Evolutionary conservation across 1,140 invertebrate genomes (phyloP).

Genomic region (Penaeus chinensis): DNA sequence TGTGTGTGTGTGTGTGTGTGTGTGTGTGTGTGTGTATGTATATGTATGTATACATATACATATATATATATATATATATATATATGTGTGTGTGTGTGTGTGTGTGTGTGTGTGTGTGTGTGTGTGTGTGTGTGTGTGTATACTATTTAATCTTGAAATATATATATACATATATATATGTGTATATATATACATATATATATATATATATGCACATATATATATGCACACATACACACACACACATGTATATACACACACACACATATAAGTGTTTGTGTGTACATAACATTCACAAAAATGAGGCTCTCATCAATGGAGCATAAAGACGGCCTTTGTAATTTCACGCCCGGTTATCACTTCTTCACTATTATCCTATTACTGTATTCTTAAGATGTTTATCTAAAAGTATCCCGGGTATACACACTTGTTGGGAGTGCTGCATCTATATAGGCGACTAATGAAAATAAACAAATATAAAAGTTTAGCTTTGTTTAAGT

Average conservation of each 20-base stretch:
- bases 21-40: background rate
- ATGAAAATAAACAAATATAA: too few species aligned
- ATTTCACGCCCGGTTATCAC: too few species aligned
- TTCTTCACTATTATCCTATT: too few species aligned
- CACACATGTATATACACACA: background rate
- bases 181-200: background rate
- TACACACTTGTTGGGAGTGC: too few species aligned
- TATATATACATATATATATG: too few species aligned
- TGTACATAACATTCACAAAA: background rate
- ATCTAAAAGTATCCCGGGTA: too few species aligned
- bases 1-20: background rate
- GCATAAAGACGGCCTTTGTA: too few species aligned
- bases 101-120: slow-evolving; percentile 9
- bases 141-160: too few species aligned
- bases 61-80: background rate
- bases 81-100: background rate
- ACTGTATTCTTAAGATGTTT: too few species aligned
- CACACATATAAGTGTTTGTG: background rate
- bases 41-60: background rate
- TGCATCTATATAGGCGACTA: too few species aligned
- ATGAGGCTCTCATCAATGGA: too few species aligned
- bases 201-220: background rate
- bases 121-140: slow-evolving; percentile 9
- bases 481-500: too few species aligned
- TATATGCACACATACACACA: background rate